phyloP scores from a whole-genome alignment of 2,888 invertebrate species.

The Hirtodrosophila alboralis region DNA sequence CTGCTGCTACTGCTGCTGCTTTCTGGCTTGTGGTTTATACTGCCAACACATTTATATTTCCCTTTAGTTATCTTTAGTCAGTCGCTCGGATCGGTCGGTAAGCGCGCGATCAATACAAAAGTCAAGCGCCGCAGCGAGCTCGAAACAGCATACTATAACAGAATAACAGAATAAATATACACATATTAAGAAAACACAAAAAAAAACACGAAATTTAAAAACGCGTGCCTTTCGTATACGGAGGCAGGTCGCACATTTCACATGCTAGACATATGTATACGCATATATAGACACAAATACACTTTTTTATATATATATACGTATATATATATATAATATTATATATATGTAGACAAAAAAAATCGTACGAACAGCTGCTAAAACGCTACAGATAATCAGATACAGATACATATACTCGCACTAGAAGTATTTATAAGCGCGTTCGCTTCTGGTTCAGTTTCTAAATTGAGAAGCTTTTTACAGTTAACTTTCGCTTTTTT shows the following conservation, averaged over 20 bases:
- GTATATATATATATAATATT: slow-evolving; percentile 14
- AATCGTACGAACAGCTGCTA: slow-evolving; percentile 53
- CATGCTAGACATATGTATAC: slow-evolving; percentile 46
- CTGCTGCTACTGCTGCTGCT: slow-evolving; percentile 54
- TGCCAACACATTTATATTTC: slow-evolving; percentile 80
- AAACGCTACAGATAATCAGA: slow-evolving; percentile 73
- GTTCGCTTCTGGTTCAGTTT: slow-evolving; percentile 42
- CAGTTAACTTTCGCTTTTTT: slow-evolving; percentile 75
- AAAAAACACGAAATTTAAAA: slow-evolving; percentile 29
- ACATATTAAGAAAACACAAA: slow-evolving; percentile 25
- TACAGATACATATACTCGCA: slow-evolving; percentile 72
- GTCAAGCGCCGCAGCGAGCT: slow-evolving; percentile 27
- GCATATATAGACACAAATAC: slow-evolving; percentile 15
- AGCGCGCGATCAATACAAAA: slow-evolving; percentile 57
- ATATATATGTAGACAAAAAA: slow-evolving; percentile 15
- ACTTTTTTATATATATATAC: slow-evolving; percentile 10
- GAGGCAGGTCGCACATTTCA: slow-evolving; percentile 49
- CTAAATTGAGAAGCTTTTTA: slow-evolving; percentile 53
- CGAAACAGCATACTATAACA: slow-evolving; percentile 19
- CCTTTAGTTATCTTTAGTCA: slow-evolving; percentile 83
- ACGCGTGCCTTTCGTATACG: slow-evolving; percentile 46
- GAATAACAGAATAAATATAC: slow-evolving; percentile 30
- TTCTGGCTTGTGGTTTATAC: slow-evolving; percentile 72
- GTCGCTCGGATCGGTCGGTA: slow-evolving; percentile 79
- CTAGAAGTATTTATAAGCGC: slow-evolving; percentile 73